Conservation (phyloP, 2,888 invertebrate species). For the Nomada flava region DNA sequence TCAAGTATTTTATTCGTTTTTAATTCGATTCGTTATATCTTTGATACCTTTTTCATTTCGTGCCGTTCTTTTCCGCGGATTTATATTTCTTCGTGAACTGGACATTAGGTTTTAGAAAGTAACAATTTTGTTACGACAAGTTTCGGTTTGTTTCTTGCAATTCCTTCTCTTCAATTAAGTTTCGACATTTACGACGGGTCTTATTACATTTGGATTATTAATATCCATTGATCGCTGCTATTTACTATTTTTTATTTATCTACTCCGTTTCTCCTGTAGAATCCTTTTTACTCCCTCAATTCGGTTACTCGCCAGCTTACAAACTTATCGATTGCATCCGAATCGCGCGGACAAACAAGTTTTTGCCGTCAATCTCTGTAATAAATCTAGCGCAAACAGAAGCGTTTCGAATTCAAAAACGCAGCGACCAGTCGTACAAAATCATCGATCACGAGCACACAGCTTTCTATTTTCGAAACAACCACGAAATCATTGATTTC, state of each 20-base stretch:
- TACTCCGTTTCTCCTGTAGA: too few relatives aligned
- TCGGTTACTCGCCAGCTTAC: constrained; percentile 5
- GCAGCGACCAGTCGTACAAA: not conserved
- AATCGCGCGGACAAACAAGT: constrained; percentile 6
- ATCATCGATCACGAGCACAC: constrained; percentile 3
- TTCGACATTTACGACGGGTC: too few relatives aligned
- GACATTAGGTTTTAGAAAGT: too few relatives aligned
- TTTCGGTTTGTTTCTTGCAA: too few relatives aligned
- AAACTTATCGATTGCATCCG: constrained; percentile 6
- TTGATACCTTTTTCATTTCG: not conserved
- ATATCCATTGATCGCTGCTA: not conserved
- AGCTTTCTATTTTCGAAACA: constrained; percentile 7
- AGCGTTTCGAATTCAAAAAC: constrained; percentile 15
- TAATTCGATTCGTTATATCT: not conserved
- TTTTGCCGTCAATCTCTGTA: not conserved
- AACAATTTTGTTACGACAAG: too few relatives aligned
- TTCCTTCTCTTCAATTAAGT: too few relatives aligned
- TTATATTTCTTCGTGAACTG: too few relatives aligned
- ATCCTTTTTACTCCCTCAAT: not conserved
- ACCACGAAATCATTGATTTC: not conserved
- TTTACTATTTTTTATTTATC: not conserved
- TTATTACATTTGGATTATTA: too few relatives aligned
- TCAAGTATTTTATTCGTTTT: not conserved
- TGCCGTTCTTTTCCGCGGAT: not conserved
- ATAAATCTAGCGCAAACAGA: constrained; percentile 8